Evolutionary conservation across 1,140 invertebrate species (phyloP).

Genomic region (Cydia strobilella): DNA sequence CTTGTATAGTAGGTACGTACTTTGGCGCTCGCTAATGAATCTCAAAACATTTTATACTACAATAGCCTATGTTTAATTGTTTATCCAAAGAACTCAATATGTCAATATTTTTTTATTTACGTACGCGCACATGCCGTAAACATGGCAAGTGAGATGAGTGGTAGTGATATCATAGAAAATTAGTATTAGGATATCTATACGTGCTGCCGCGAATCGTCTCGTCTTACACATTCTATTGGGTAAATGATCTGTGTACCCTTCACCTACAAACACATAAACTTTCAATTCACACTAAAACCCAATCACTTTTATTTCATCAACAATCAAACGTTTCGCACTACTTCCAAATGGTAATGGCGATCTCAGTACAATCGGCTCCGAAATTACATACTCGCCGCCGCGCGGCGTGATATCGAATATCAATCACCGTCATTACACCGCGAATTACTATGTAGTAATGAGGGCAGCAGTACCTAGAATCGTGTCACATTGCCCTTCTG

Average conservation of each 20-base stretch:
- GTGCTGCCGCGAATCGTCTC: not conserved
- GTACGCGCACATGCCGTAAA: too few relatives aligned
- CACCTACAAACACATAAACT: slow-evolving; percentile 20
- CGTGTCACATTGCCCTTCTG: slow-evolving; percentile 28
- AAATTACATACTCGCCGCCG: slow-evolving; percentile 13
- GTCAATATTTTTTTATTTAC: too few relatives aligned
- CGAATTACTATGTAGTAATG: slow-evolving; percentile 25
- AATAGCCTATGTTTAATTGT: too few relatives aligned
- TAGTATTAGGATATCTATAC: too few relatives aligned
- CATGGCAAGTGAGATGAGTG: too few relatives aligned
- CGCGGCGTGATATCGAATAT: slow-evolving; percentile 27
- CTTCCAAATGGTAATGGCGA: slow-evolving; percentile 1
- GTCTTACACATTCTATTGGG: not conserved
- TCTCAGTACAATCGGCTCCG: not conserved
- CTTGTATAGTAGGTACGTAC: too few relatives aligned
- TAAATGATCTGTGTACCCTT: not conserved
- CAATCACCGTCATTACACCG: slow-evolving; percentile 13
- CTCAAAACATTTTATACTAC: too few relatives aligned
- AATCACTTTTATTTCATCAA: slow-evolving; percentile 26
- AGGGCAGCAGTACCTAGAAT: slow-evolving; percentile 2
- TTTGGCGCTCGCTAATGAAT: too few relatives aligned
- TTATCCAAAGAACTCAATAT: too few relatives aligned
- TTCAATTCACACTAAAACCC: slow-evolving; percentile 16
- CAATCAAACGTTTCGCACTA: slow-evolving; percentile 26
- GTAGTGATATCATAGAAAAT: too few relatives aligned